Evolutionary conservation across 2,888 invertebrate genomes (phyloP), one percentile per base, ranked within the genome.

Genomic region (Melolontha melolontha): DNA sequence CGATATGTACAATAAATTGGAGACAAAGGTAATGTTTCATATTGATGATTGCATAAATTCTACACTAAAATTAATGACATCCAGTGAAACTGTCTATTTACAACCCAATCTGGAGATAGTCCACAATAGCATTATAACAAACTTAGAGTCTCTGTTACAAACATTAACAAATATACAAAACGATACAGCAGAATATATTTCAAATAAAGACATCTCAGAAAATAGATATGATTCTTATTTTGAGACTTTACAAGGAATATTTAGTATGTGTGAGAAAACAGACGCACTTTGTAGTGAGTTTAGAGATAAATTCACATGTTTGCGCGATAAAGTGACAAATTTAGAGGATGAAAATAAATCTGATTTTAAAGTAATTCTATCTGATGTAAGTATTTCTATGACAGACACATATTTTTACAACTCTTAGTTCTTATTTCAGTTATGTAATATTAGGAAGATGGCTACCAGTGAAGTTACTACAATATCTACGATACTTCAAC

Each of bases 1-100:
- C 16, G 63, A 54, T 8, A 50, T 54, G 27, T 51, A 62, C 47
- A 54, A 39, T 42, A 62, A 67, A 17, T 41, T 62, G 14, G 47
- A 59, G 12, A 51, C 16, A 12, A 51, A 67, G 27, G 29, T 67
- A 51, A 59, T 66, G 39, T 59, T 40, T 10, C 40, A 42, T 41
- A 47, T 66, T n/a, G 66, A 66, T 6, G 29, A 42, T 10, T 64
- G 64, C n/a, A 42, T 64, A 12, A 64, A 16, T 7, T 64, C 27
- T 41, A 16, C 34, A 14, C 17, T 52, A 27, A 40, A 27, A 1
- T 52, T 52, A 6, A 12, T 44, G 10, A 12, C 7, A 12, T 11
- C n/a, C 12, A 44, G 12, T 12, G 57, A 59, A 22, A 11, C 10
- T 22, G 4, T 42, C 27, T 59, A 34, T 44, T 59, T 29, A 44